Evolutionary conservation across 2,888 invertebrate genomes (phyloP), one percentile per base, ranked within the genome.

Genomic region (Athripsodes cinereus): DNA sequence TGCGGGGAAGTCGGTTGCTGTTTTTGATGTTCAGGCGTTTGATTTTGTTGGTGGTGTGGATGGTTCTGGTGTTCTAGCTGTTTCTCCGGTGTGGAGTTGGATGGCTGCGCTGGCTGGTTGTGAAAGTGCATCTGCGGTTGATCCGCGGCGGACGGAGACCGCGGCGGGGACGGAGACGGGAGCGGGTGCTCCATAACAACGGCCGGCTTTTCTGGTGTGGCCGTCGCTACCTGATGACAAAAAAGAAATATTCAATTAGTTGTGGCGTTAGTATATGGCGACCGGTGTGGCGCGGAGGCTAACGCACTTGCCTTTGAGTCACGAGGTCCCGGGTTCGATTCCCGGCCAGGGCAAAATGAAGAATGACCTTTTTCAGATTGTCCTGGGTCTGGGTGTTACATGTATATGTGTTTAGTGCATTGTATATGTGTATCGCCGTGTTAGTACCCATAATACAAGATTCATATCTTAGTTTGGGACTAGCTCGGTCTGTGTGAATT

Each of bases 51-150:
- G 63, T 20, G 8, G 11, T 31, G 31, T 57, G 47, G 56, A 65
- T 66, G 58, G 62, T 22, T 16, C 5, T 40, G 40, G 2, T n/a
- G 16, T 16, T 40, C 16, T 5, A 40, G 40, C 13, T 40, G 31
- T 21, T 22, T 16, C 54, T 56, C 21, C 55, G 73, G 67, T 74
- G 75, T 67, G 77, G 76, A 66, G 78, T 76, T 63, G 76, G 76
- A 6, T 26, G 47, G 60, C 34, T 13, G 34, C 11, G 35, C 22
- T 26, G 48, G 44, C 20, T 22, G 22, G 47, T 11, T 13, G 18
- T 31, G 47, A n/a, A n/a, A n/a, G n/a, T n/a, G n/a, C 21, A 13
- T 52, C 52, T 46, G 22, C 18, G 46, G 49, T 44, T 40, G 40
- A 16, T 31, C 58, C 57, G 53, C 67, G 63, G 65, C 65, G 61